Base-by-base conservation (phyloP, 2,113 vertebrate genomes). In the Ctenodactylus gundi region DNA sequence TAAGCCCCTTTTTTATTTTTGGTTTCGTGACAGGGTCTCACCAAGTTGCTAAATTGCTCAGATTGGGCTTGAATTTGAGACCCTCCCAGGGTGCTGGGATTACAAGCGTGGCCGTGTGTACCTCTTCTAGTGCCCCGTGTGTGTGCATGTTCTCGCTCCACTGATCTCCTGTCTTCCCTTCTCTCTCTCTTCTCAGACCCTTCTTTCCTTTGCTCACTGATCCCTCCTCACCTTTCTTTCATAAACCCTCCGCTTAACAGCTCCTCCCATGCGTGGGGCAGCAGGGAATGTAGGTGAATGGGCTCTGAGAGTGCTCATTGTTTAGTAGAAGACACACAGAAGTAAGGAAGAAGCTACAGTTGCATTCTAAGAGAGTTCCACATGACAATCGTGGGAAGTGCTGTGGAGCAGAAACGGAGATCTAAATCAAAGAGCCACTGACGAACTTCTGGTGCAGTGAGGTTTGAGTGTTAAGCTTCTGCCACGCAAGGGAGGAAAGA, bases 231-330 rank as follows among this genome's bases (percentile, higher is more conserved):
- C 6, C 15, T 3, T 27, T 68, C 44, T 67, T 94, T 78, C 12
- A 53, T 81, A 93, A 94, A 76, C 84, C 27, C 57, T 75, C 72
- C 36, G 18, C 73, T 96, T 77, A 90, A 55, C 36, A 46, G 8
- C n/a, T 6, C 8, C 27, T 81, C 91, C 6, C 11, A 3, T 67
- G 65, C 91, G 44, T 76, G 70, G 89, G 17, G 10, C 44, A 55
- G 17, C 81, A 23, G 44, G 7, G 55, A 70, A 36, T 53, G 80
- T 46, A 83, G 17, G 44, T 76, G 49, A 73, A 65, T 46, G 65
- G 51, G 1, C 18, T 80, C 2, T 95, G 58, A 51, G 2, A 64
- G 83, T 83, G 31, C 49, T 93, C 57, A 49, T 49, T 80, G 29
- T 84, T 55, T 68, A 81, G 65, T 31, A 88, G 72, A 86, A 89